Evolutionary conservation across 1,140 invertebrate species (phyloP).

Genomic region (Cydia amplana): DNA sequence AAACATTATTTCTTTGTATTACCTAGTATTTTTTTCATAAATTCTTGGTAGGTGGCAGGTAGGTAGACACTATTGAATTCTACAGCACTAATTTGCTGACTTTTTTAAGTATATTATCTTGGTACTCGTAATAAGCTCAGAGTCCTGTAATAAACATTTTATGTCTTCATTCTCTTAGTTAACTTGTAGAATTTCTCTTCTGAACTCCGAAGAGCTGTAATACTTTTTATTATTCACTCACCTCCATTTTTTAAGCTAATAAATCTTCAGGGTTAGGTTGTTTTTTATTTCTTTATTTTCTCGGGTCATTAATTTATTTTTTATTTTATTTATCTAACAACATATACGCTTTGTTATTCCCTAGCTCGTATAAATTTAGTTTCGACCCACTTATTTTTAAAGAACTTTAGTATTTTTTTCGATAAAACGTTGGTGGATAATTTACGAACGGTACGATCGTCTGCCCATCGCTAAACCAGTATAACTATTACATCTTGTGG

Average conservation of each 20-base stretch:
- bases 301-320: no score
- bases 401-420: neutral
- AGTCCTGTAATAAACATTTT: slow-evolving; percentile 1
- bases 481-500: neutral
- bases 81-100: no score
- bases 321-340: no score
- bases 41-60: no score
- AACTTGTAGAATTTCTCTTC: neutral
- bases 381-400: no score
- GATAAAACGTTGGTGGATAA: no score
- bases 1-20: neutral
- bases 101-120: neutral
- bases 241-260: neutral
- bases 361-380: no score
- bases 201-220: neutral
- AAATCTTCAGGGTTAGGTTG: neutral
- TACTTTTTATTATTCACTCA: neutral
- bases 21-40: no score
- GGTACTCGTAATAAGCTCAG: neutral
- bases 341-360: no score
- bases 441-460: no score
- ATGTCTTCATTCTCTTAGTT: slow-evolving; percentile 10
- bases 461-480: no score
- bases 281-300: neutral
- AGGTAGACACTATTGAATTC: no score